Percentiles rank a stretch among this genome's conserved stretches.
phyloP scores from a whole-genome alignment of 2,113 vertebrate genomes.

The Aspiorhynchus laticeps region DNA sequence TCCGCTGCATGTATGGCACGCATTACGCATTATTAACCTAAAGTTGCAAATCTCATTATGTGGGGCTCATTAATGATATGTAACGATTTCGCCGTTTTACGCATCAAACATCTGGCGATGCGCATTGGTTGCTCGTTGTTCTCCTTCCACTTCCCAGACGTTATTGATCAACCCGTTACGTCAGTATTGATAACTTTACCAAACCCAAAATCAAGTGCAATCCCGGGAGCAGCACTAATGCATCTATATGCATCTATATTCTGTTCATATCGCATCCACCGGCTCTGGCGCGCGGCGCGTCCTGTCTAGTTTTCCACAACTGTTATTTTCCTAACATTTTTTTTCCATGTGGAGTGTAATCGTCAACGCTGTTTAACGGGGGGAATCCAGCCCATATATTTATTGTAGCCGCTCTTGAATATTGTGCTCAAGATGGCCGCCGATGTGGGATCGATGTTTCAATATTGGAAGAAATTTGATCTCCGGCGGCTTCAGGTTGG shows the following conservation, averaged over 20 bases:
- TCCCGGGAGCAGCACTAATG: slow-evolving; percentile 65
- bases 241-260: slow-evolving; percentile 63
- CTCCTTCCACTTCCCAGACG: slow-evolving; percentile 76
- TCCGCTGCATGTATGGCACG: not conserved
- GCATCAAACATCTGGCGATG: slow-evolving; percentile 31
- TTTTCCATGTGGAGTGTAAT: slow-evolving; percentile 67
- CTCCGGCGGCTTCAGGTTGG: slow-evolving; percentile 95
- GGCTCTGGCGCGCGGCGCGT: slow-evolving; percentile 27
- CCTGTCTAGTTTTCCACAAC: slow-evolving; percentile 24
- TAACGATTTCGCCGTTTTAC: slow-evolving; percentile 17
- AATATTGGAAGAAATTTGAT: slow-evolving; percentile 96
- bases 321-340: slow-evolving; percentile 61
- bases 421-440: slow-evolving; percentile 97
- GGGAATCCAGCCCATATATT: slow-evolving; percentile 89
- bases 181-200: slow-evolving; percentile 90
- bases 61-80: slow-evolving; percentile 29
- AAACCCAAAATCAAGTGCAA: slow-evolving; percentile 83
- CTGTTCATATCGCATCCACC: slow-evolving; percentile 39
- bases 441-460: slow-evolving; percentile 97
- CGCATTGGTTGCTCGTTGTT: slow-evolving; percentile 51
- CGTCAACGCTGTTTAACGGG: slow-evolving; percentile 77
- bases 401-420: slow-evolving; percentile 89
- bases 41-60: slow-evolving; percentile 32
- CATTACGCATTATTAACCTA: slow-evolving; percentile 17
- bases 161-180: slow-evolving; percentile 84